Evolutionary conservation across 2,888 invertebrate genomes (phyloP), one percentile per base, ranked within the genome.

Genomic region (Synanthedon vespiformis): DNA sequence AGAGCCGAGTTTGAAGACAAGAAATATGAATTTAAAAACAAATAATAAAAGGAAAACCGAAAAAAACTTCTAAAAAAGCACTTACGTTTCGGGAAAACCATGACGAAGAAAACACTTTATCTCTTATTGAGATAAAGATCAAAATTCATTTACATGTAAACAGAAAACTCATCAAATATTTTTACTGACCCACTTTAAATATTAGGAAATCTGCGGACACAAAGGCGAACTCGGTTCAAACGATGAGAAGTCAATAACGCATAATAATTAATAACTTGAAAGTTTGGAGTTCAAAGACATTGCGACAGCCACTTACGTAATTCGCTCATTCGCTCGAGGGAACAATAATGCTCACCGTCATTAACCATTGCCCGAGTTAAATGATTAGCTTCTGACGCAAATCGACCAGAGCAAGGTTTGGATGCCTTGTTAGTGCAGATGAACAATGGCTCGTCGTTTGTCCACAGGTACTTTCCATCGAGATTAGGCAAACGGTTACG

Each of bases 331-430:
- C n/a, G 14, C 51, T 12, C 52, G 40, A 53, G 40, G 54, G 64
- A 67, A 72, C 70, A 69, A 72, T 68, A 59, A 62, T 58, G 56
- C 57, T 59, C 60, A 63, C 59, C 56, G 54, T 59, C 68, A 72
- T 74, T 70, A 68, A 63, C 63, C 58, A 64, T 70, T 60, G 61
- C 61, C 57, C 66, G 63, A 62, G 65, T 64, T 74, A 75, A 76
- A 78, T 79, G 78, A 81, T 80, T 74, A 72, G 67, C 71, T 78
- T 58, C 68, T 77, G 77, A 80, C 80, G 73, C 75, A 81, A 83
- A 73, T 78, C 80, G 77, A 78, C 77, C 77, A 77, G 61, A 65
- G 60, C 65, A 52, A 58, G 56, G 54, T 54, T 57, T 60, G 61
- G 64, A 65, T 64, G 66, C 51, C 73, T 72, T 68, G 74, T 74